Conservation (phyloP, 2,797 vertebrate species). For the Acrocephalus scirpaceus region DNA sequence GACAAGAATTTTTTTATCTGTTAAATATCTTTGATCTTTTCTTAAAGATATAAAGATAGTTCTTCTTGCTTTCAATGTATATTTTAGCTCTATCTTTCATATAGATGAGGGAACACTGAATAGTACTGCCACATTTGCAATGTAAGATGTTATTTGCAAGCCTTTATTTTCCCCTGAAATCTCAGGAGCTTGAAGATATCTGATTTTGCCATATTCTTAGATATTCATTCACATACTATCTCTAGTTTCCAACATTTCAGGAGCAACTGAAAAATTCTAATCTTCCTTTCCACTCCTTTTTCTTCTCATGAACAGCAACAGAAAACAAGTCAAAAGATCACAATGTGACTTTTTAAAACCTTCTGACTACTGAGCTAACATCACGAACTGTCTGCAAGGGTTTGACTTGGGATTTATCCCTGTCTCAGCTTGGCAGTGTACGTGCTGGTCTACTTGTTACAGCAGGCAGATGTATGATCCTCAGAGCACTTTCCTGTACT, state of each 20-base stretch:
- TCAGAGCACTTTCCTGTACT: neutral
- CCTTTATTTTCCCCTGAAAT: neutral
- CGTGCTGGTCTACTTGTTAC: neutral
- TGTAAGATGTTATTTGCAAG: neutral
- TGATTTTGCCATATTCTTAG: neutral
- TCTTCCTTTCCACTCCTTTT: neutral
- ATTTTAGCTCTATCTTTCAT: neutral
- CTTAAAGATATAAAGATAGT: neutral
- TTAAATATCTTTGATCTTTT: neutral
- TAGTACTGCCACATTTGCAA: neutral
- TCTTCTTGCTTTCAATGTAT: neutral
- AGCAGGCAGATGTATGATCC: neutral
- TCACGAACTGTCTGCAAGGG: neutral
- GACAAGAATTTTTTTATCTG: neutral
- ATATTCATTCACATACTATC: neutral
- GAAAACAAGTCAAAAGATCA: conserved; percentile 1
- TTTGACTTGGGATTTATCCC: neutral
- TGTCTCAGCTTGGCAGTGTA: neutral
- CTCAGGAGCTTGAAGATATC: neutral
- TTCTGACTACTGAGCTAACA: neutral
- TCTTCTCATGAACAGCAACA: neutral
- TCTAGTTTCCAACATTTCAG: neutral
- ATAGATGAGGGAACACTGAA: neutral
- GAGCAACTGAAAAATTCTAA: neutral
- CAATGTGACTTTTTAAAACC: neutral